Conservation (phyloP, 2,113 vertebrate genomes). For the Cepphus grylle region DNA sequence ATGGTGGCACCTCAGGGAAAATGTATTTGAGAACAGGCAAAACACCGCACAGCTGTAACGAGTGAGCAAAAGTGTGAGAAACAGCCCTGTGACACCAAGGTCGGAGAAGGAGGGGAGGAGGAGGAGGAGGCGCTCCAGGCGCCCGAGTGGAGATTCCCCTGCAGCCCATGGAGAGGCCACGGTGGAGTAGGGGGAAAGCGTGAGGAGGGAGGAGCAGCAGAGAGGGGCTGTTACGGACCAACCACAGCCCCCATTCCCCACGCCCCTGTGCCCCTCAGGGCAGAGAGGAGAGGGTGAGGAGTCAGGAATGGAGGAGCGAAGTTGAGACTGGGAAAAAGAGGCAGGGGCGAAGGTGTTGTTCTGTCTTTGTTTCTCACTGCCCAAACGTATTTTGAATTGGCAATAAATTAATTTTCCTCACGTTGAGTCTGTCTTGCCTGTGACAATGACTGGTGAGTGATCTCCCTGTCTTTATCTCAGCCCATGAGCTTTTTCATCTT, state of each 20-base stretch:
- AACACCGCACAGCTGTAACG: fast-evolving
- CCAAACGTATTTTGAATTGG: background rate
- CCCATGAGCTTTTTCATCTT: background rate
- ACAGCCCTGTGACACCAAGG: background rate
- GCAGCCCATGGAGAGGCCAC: background rate
- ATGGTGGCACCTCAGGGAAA: background rate
- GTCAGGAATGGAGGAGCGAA: background rate
- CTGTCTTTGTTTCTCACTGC: background rate
- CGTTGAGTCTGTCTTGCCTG: background rate
- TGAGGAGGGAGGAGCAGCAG: background rate
- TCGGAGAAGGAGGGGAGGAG: background rate
- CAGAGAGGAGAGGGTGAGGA: background rate
- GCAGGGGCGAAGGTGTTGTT: background rate
- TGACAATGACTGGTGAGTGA: background rate
- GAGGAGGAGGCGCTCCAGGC: background rate
- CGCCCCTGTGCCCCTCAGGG: fast-evolving
- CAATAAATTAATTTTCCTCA: background rate
- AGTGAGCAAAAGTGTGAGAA: background rate
- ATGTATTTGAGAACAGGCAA: background rate
- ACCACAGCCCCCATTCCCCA: background rate
- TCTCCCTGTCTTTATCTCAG: background rate
- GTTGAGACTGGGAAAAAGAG: background rate
- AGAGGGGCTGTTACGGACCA: background rate
- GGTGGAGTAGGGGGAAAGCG: background rate
- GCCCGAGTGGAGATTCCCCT: background rate